Evolutionary conservation across 2,113 vertebrate genomes (phyloP), one percentile per base, ranked within the genome.

Genomic region (Aviceda subcristata): DNA sequence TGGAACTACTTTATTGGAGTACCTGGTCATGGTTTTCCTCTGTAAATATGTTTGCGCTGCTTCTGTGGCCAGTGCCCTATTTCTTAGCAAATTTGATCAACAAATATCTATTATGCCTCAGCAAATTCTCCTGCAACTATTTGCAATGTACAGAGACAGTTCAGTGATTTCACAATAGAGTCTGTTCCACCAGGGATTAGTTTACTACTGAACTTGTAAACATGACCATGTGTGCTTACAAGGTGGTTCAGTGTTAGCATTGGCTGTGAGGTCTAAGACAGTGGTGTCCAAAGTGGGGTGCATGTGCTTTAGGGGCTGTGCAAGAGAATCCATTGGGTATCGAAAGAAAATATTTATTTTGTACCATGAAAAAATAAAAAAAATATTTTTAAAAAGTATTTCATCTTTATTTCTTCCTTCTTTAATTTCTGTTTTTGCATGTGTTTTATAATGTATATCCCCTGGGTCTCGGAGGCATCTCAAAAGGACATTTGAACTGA

Each of bases 311-410:
- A 66, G 34, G 9, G 26, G 6, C 29, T 45, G 8, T 6, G 0
- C 32, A 38, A 45, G 64, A 67, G n/a, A 60, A 7, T 60, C 36
- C 11, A 13, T 21, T 48, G 48, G 15, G 6, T 23, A 29, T 20
- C 62, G 34, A 36, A 90, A 78, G 27, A 48, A 84, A 48, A 20
- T 72, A 12, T 0, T 78, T 27, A 3, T 91, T 95, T 96, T 92
- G 6, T 91, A 94, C 27, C 3, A 19, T 66, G 10, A 90, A 79
- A 68, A 29, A 96, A 90, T 93, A 78, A 73, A 93, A 93, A 39
- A 38, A 6, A 6, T 27, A 32, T 56, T 63, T 79, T 62, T 66
- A 3, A 1, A 3, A 39, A 62, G 15, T 38, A 48, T 69, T 82
- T 83, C 4, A 34, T 51, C 10, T 59, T 53, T 32, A 16, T 32